These are phyloP conservation scores for Benitochromis conjunctus DNA, from an alignment of 2,113 vertebrate species.

Conservation along the genomic window DNA sequence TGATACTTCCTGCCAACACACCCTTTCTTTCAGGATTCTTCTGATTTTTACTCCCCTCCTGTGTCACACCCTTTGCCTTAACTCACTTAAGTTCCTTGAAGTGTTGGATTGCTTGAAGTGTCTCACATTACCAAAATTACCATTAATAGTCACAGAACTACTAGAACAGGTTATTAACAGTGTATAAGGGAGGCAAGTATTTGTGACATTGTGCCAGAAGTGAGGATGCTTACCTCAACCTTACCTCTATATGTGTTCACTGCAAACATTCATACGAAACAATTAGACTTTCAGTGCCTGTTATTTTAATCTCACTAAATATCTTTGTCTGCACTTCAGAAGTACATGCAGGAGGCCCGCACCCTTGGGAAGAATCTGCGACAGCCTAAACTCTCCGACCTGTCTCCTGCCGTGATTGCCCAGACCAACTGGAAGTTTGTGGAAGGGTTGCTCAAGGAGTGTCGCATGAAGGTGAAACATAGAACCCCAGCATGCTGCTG, in stretches of 20 bases:
- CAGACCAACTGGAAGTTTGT: conserved; percentile 99
- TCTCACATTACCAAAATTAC: neutral
- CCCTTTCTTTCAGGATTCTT: neutral
- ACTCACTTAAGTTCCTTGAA: neutral
- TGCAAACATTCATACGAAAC: neutral
- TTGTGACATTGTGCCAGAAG: neutral
- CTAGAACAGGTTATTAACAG: neutral
- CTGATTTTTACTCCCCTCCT: neutral
- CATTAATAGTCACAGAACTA: neutral
- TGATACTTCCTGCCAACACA: neutral
- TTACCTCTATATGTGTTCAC: neutral
- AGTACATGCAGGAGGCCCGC: conserved; percentile 97
- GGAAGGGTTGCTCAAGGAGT: conserved; percentile 94
- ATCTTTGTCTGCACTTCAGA: conserved; percentile 71
- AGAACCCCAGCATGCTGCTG: neutral
- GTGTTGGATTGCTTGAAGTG: neutral
- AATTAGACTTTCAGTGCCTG: neutral
- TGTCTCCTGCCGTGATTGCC: conserved; percentile 96
- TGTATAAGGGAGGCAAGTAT: neutral
- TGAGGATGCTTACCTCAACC: neutral
- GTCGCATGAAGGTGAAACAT: conserved; percentile 87
- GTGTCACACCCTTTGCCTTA: neutral
- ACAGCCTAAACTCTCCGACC: conserved; percentile 95
- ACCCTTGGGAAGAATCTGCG: conserved; percentile 92
- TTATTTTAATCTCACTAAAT: neutral